phyloP scores from a whole-genome alignment of 2,888 invertebrate genomes.

The Ophioninae sp. region DNA sequence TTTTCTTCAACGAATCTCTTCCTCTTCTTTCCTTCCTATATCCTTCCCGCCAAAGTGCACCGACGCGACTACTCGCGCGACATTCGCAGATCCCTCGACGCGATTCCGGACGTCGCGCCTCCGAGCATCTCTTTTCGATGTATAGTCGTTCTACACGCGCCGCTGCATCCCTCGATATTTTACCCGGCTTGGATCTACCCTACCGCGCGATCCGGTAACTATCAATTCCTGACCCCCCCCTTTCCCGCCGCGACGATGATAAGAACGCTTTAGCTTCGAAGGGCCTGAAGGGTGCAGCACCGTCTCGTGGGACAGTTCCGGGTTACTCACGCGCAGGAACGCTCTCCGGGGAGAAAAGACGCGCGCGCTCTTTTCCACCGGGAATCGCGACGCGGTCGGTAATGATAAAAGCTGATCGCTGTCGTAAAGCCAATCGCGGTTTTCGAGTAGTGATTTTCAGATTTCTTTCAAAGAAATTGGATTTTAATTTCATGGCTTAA shows the following conservation, averaged over 20 bases:
- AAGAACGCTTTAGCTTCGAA: constrained; percentile 39
- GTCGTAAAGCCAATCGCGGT: not conserved
- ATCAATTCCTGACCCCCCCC: constrained; percentile 32
- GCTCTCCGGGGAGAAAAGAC: constrained; percentile 1
- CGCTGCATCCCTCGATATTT: constrained; percentile 28
- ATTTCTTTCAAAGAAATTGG: not conserved
- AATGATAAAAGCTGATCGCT: constrained; percentile 1
- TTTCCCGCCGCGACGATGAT: constrained; percentile 43
- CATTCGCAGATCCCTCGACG: constrained; percentile 19
- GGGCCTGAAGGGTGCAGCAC: constrained; percentile 57
- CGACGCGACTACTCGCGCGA: constrained; percentile 40
- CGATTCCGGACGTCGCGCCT: constrained; percentile 41
- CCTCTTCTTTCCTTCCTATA: constrained; percentile 30
- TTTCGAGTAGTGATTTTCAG: not conserved
- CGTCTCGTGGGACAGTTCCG: constrained; percentile 25
- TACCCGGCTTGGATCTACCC: constrained; percentile 7
- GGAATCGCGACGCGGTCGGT: constrained; percentile 46
- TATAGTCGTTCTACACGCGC: not conserved
- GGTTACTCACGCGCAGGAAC: not conserved
- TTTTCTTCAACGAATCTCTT: constrained; percentile 35
- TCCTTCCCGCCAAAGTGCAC: constrained; percentile 63
- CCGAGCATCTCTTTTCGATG: constrained; percentile 4
- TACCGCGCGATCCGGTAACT: not conserved
- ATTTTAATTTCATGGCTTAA: too few relatives aligned
- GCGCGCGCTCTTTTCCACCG: constrained; percentile 2